These are phyloP conservation scores for Catonia carolina DNA, from an alignment of 2,888 invertebrate genomes.

Conservation along the genomic window DNA sequence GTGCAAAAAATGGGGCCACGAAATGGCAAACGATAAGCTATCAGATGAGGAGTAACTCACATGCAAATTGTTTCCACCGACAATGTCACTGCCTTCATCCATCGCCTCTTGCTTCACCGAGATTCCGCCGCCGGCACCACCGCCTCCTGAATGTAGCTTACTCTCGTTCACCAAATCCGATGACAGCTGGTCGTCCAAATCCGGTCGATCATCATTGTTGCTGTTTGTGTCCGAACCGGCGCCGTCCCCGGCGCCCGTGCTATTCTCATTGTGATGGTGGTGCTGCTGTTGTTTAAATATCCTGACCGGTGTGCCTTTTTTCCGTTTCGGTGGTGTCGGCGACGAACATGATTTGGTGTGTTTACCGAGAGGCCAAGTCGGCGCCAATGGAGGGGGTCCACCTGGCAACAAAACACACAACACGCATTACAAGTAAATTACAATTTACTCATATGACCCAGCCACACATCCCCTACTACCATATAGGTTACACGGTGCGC, in stretches of 20 bases:
- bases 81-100: no score
- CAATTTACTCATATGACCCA: no score
- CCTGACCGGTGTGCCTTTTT: slow-evolving; percentile 34
- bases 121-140: no score
- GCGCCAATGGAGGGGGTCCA: slow-evolving; percentile 26
- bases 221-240: slow-evolving; percentile 23
- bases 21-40: no score
- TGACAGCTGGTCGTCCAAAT: slow-evolving; percentile 10
- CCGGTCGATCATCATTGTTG: slow-evolving; percentile 16
- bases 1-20: no score
- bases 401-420: slow-evolving; percentile 12
- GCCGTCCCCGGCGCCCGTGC: slow-evolving; percentile 21
- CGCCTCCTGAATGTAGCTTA: no score
- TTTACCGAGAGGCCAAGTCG: slow-evolving; percentile 21
- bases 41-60: slow-evolving; percentile 7
- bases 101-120: slow-evolving; percentile 20
- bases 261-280: no score
- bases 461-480: no score
- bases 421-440: no score
- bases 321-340: slow-evolving; percentile 31
- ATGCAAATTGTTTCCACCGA: slow-evolving; percentile 3
- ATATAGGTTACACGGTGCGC: no score
- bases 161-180: neutral
- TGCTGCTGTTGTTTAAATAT: slow-evolving; percentile 31
- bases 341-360: slow-evolving; percentile 17